Percentiles rank a stretch among this genome's conserved stretches.
Conservation (phyloP, 1,140 invertebrate genomes). For the Gryon sp. region DNA sequence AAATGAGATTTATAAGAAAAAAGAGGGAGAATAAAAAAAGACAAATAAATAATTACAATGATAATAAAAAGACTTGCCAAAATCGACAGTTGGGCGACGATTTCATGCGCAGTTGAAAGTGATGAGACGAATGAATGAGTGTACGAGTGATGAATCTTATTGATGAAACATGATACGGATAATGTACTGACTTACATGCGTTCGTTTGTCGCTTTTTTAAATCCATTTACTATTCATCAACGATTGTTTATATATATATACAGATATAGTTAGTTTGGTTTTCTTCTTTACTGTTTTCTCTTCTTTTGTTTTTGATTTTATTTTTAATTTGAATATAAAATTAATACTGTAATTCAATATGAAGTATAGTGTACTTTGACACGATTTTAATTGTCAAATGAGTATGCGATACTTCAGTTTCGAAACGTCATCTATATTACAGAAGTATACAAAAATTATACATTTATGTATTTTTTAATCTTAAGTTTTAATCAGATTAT, state of each 20-base stretch:
- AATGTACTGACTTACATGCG: conserved; percentile 30
- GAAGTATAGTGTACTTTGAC: conserved; percentile 11
- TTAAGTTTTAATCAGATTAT: neutral
- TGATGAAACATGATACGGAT: conserved; percentile 17
- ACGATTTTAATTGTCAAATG: neutral
- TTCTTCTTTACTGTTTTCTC: neutral
- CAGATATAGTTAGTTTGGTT: too few relatives aligned
- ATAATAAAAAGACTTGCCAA: conserved; percentile 30
- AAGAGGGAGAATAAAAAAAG: neutral
- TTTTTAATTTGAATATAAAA: neutral
- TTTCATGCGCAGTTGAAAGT: conserved; percentile 24
- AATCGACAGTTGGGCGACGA: conserved; percentile 30
- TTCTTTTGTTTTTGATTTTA: neutral
- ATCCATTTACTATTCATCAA: conserved; percentile 3
- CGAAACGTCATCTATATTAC: conserved; percentile 5
- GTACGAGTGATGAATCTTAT: conserved; percentile 21
- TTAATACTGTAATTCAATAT: conserved; percentile 1
- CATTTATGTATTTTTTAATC: too few relatives aligned
- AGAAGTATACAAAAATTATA: neutral
- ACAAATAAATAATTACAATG: conserved; percentile 12
- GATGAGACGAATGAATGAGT: conserved; percentile 38
- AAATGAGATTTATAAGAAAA: too few relatives aligned
- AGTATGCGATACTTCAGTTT: too few relatives aligned
- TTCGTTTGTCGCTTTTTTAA: conserved; percentile 31
- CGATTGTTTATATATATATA: neutral